phyloP scores from a whole-genome alignment of 2,888 invertebrate species.

The Sminthurides aquaticus region DNA sequence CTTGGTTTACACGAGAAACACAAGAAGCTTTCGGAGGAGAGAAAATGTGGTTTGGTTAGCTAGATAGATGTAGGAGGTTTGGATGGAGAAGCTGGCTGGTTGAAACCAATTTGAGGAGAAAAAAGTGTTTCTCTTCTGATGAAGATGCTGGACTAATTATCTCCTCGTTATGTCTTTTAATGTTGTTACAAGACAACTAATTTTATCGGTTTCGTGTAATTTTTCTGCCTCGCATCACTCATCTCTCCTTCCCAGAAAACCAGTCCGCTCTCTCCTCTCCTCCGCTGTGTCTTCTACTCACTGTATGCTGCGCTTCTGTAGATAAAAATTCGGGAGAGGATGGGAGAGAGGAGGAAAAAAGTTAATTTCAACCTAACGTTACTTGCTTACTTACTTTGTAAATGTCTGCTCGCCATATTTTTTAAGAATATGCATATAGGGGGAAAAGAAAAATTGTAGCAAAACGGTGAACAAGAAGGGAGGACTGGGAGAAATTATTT shows the following conservation, averaged over 20 bases:
- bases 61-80: not conserved
- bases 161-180: conserved; percentile 33
- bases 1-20: not conserved
- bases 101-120: not conserved
- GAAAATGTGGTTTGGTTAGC: not conserved
- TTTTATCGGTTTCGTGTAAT: conserved; percentile 12
- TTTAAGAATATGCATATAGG: not conserved
- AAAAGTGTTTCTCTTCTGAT: conserved; percentile 10
- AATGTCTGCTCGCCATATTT: not conserved
- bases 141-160: conserved; percentile 39
- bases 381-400: too few species aligned
- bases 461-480: too few species aligned
- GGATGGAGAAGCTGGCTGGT: not conserved
- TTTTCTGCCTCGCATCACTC: conserved; percentile 9
- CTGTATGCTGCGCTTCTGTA: too few species aligned
- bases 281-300: not conserved
- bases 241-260: not conserved
- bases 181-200: conserved; percentile 29
- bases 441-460: too few species aligned
- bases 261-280: not conserved
- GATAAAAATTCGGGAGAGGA: not conserved
- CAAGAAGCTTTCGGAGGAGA: not conserved
- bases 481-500: too few species aligned
- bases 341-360: too few species aligned
- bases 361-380: not conserved